Evolutionary conservation across 2,113 vertebrate species (phyloP).

Genomic region (Willisornis vidua): DNA sequence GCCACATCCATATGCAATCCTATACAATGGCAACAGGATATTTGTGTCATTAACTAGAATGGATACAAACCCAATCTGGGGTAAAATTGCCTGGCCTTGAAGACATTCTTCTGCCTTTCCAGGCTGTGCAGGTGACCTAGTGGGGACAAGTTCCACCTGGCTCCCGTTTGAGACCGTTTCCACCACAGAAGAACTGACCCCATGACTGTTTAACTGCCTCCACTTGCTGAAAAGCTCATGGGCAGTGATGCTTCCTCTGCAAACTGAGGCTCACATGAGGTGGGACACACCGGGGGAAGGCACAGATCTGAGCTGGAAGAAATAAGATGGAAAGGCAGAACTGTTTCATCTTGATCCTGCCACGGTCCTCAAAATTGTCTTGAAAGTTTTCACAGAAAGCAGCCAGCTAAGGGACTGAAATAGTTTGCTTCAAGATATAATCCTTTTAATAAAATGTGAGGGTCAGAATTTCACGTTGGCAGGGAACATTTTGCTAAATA

Average conservation of each 20-base stretch:
- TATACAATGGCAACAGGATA: background rate
- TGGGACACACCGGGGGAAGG: background rate
- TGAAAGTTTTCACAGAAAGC: slow-evolving; percentile 32
- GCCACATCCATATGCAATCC: background rate
- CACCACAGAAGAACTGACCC: background rate
- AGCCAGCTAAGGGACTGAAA: background rate
- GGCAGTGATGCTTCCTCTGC: background rate
- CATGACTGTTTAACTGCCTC: background rate
- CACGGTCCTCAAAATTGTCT: slow-evolving; percentile 38
- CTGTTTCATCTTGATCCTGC: slow-evolving; percentile 50
- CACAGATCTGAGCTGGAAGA: background rate
- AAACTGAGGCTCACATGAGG: background rate
- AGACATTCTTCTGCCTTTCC: background rate
- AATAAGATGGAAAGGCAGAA: slow-evolving; percentile 10
- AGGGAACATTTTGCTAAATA: slow-evolving; percentile 44
- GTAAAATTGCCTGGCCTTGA: background rate
- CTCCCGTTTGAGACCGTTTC: background rate
- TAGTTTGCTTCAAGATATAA: slow-evolving; percentile 55
- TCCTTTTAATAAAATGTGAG: slow-evolving; percentile 58
- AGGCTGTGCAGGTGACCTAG: background rate
- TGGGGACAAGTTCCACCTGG: background rate
- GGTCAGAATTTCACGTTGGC: slow-evolving; percentile 32
- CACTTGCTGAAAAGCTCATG: background rate
- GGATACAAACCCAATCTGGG: background rate
- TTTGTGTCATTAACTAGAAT: background rate